Conservation (phyloP, 2,888 invertebrate genomes). For the Himalopsyche tibetana region DNA sequence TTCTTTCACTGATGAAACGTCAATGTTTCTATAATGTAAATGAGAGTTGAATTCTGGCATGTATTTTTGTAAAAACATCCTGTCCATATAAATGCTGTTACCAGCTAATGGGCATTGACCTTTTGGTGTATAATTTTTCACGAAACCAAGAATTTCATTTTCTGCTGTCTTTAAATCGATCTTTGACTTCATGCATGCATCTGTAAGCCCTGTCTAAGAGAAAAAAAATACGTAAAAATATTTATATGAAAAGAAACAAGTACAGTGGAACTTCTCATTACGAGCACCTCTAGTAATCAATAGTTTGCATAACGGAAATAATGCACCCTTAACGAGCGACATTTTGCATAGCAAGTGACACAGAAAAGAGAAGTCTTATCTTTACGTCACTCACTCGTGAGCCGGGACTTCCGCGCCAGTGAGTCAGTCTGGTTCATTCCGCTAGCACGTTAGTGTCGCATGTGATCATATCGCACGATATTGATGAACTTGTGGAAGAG, state of each 20-base stretch:
- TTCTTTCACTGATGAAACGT: slow-evolving; percentile 94
- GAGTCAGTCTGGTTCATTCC: too few relatives aligned
- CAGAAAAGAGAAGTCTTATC: too few relatives aligned
- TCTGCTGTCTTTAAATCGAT: slow-evolving; percentile 84
- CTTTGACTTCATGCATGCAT: slow-evolving; percentile 83
- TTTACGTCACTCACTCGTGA: too few relatives aligned
- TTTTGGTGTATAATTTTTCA: slow-evolving; percentile 77
- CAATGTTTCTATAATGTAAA: slow-evolving; percentile 94
- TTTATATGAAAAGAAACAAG: neutral
- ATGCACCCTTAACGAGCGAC: too few relatives aligned
- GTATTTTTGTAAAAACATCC: slow-evolving; percentile 86
- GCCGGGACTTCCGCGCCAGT: too few relatives aligned
- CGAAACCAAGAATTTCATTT: slow-evolving; percentile 81
- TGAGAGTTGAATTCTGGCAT: slow-evolving; percentile 88
- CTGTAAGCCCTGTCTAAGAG: slow-evolving; percentile 87
- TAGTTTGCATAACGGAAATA: too few relatives aligned
- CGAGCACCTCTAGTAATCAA: too few relatives aligned
- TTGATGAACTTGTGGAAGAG: too few relatives aligned
- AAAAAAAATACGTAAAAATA: slow-evolving; percentile 70
- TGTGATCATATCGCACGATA: too few relatives aligned
- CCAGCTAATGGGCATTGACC: slow-evolving; percentile 88
- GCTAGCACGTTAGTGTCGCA: too few relatives aligned
- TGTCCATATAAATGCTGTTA: slow-evolving; percentile 91
- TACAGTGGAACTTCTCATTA: too few relatives aligned
- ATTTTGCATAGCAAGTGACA: too few relatives aligned